These are phyloP conservation scores for Xylota sylvarum DNA, from an alignment of 2,888 invertebrate genomes.

Conservation along the genomic window DNA sequence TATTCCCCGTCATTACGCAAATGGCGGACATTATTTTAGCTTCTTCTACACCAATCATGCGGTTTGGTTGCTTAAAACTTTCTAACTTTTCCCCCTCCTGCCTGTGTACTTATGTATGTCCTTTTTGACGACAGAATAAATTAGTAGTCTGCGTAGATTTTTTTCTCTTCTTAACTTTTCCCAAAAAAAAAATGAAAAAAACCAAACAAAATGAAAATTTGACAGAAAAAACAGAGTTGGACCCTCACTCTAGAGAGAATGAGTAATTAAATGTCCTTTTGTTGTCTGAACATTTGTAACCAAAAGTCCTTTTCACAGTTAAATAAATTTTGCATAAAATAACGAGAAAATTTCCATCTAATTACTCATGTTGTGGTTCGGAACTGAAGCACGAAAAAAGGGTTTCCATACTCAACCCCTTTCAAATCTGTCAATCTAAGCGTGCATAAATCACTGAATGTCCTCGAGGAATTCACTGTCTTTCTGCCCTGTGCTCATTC, in stretches of 20 bases:
- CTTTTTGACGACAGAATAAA: slow-evolving; percentile 36
- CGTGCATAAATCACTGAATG: slow-evolving; percentile 55
- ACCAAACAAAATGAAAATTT: slow-evolving; percentile 23
- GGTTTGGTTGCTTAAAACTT: slow-evolving; percentile 32
- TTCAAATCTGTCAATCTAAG: slow-evolving; percentile 34
- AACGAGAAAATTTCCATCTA: slow-evolving; percentile 61
- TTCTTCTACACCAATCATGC: slow-evolving; percentile 16
- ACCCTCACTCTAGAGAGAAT: slow-evolving; percentile 24
- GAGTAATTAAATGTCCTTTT: slow-evolving; percentile 53
- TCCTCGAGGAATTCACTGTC: slow-evolving; percentile 42
- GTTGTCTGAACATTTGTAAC: slow-evolving; percentile 45
- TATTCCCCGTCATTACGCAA: background rate
- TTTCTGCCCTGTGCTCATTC: background rate
- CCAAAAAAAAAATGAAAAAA: background rate
- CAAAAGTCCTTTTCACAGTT: slow-evolving; percentile 37
- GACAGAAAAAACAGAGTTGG: background rate
- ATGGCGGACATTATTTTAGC: slow-evolving; percentile 4
- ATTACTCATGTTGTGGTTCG: slow-evolving; percentile 43
- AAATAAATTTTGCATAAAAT: slow-evolving; percentile 65
- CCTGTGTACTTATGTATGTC: slow-evolving; percentile 1
- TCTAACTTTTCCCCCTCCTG: background rate
- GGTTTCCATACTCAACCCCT: slow-evolving; percentile 20
- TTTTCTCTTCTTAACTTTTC: slow-evolving; percentile 10
- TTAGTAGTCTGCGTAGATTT: slow-evolving; percentile 49
- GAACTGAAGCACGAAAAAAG: slow-evolving; percentile 25